Evolutionary conservation across 2,888 invertebrate genomes (phyloP), one percentile per base, ranked within the genome.

Genomic region (Hypomecis punctinalis): DNA sequence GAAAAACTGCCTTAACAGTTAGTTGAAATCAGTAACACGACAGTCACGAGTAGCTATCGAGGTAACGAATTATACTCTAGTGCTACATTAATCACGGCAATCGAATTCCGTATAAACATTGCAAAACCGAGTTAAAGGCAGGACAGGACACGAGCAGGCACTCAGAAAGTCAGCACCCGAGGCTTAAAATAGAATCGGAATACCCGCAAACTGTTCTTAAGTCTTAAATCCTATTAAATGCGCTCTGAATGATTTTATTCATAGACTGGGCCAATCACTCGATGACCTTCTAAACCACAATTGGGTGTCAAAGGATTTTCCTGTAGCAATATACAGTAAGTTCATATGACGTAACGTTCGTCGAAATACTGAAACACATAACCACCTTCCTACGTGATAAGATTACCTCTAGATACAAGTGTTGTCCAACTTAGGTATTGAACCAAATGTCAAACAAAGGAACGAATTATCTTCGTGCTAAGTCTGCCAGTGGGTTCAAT

Each of bases 191-290:
- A 82, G 79, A 81, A 78, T 71, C 71, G 65, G 62, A 76, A 74
- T 76, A 79, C 78, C 82, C 83, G 80, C 85, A 84, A 85, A 82
- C 83, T 83, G 77, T 83, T 82, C 79, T 71, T 82, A 80, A 82
- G 82, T 85, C 81, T 85, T 83, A 84, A 88, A 88, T 85, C 88
- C 84, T 84, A 83, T 88, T 85, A 86, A 77, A 81, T 79, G 76
- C 83, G 71, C 73, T 71, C 68, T 72, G 60, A 75, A 68, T 69
- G 71, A 70, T 76, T 80, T 74, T 82, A 85, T 86, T 82, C 82
- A 82, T 82, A 84, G 82, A 73, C 76, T 73, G 70, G 60, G 54
- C 68, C 67, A 64, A 76, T 77, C 74, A 76, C 74, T 74, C 68
- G 75, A 73, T 67, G 72, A 65, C 61, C 62, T 67, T 61, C 71